A percentile compares a stretch with the other conserved stretches of the same genome.
These are phyloP conservation scores for Pholis gunnellus DNA, from an alignment of 2,113 vertebrate species.

Conservation along the genomic window DNA sequence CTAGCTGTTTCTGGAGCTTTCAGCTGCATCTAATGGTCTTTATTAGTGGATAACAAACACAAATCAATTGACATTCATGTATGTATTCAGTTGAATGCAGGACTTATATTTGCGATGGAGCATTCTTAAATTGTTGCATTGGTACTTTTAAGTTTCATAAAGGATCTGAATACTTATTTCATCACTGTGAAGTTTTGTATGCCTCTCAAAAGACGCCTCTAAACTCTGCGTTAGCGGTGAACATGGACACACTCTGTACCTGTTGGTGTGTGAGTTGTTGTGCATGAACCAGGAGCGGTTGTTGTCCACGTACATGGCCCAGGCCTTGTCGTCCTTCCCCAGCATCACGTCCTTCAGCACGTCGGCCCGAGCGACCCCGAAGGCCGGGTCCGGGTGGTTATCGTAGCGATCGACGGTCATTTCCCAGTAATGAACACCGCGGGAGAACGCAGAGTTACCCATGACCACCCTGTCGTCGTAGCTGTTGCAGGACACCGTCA, in stretches of 20 bases:
- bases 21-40: background rate
- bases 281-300: constrained; percentile 99
- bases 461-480: constrained; percentile 97
- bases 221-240: background rate
- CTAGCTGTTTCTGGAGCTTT: background rate
- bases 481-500: constrained; percentile 98
- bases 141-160: background rate
- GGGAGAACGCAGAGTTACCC: constrained; percentile 94
- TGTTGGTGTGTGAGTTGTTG: constrained; percentile 99
- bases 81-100: background rate
- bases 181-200: too few relatives aligned
- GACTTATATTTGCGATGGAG: background rate
- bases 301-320: constrained; percentile 99
- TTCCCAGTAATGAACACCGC: constrained; percentile 98
- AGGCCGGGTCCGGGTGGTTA: constrained; percentile 97
- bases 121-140: background rate
- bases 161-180: background rate
- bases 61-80: background rate
- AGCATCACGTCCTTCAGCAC: constrained; percentile 98
- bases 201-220: background rate
- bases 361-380: constrained; percentile 92
- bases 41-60: background rate
- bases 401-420: constrained; percentile 96
- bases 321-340: constrained; percentile 98
- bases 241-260: constrained; percentile 79